Evolutionary conservation across 1,140 invertebrate species (phyloP).

Genomic region (Micrasema minimum): DNA sequence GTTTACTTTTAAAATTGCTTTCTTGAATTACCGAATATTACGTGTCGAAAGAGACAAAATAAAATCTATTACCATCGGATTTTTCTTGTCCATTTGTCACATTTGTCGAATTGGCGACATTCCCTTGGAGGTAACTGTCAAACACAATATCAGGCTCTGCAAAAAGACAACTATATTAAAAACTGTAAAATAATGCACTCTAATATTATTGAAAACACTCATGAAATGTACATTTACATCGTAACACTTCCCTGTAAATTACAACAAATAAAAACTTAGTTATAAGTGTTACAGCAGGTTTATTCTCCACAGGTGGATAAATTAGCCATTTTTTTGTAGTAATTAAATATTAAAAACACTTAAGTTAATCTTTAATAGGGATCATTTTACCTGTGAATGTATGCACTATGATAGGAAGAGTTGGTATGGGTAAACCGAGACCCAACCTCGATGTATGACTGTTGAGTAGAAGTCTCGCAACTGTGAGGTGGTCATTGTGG

Average conservation of each 20-base stretch:
- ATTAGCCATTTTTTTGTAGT: slow-evolving; percentile 7
- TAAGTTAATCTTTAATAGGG: neutral
- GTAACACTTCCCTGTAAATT: too few species aligned
- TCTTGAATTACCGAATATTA: too few species aligned
- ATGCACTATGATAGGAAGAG: slow-evolving; percentile 75
- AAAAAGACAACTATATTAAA: too few species aligned
- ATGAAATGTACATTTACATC: too few species aligned
- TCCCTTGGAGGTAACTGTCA: slow-evolving; percentile 74
- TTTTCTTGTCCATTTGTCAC: slow-evolving; percentile 58
- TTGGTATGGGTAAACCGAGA: slow-evolving; percentile 76
- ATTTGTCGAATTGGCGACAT: slow-evolving; percentile 57
- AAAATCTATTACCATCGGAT: slow-evolving; percentile 57
- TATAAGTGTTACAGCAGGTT: too few species aligned
- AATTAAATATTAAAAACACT: neutral
- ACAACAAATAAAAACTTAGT: too few species aligned
- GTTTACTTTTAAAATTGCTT: too few species aligned
- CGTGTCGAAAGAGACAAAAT: too few species aligned
- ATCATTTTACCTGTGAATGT: slow-evolving; percentile 77
- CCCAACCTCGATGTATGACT: slow-evolving; percentile 82
- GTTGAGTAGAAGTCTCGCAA: slow-evolving; percentile 86
- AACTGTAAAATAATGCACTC: too few species aligned
- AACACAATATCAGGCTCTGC: slow-evolving; percentile 79
- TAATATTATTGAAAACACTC: too few species aligned
- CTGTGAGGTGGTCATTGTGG: slow-evolving; percentile 89
- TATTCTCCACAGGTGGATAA: too few species aligned